phyloP scores from a whole-genome alignment of 2,113 vertebrate genomes.

The Potamarius usumacintae region DNA sequence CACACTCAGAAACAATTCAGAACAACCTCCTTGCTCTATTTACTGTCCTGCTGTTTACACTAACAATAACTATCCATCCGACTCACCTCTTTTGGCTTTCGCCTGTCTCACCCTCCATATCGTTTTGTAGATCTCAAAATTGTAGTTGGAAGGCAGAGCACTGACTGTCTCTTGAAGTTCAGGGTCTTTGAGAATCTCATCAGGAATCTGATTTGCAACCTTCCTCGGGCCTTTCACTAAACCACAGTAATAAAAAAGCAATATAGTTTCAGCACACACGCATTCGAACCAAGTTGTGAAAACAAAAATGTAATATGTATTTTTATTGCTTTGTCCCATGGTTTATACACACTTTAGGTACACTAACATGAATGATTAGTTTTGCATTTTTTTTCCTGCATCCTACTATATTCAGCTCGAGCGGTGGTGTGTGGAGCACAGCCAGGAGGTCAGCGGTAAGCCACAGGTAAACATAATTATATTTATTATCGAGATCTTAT shows the following conservation, averaged over 20 bases:
- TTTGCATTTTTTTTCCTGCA: neutral
- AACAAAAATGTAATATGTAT: neutral
- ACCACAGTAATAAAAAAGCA: conserved; percentile 36
- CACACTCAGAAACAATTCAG: neutral
- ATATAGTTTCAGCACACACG: conserved; percentile 1
- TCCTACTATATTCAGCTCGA: neutral
- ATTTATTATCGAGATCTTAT: neutral
- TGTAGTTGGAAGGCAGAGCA: conserved; percentile 89
- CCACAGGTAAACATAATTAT: neutral
- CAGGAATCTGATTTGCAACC: conserved; percentile 86
- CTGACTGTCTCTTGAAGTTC: conserved; percentile 79
- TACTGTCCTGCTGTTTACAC: neutral
- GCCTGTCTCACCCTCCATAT: conserved; percentile 91
- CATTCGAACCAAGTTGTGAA: conserved; percentile 1
- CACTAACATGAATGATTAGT: neutral
- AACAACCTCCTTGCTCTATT: neutral
- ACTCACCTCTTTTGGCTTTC: conserved; percentile 82
- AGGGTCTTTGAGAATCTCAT: conserved; percentile 82
- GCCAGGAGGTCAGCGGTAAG: neutral
- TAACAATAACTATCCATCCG: neutral
- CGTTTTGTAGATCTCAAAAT: conserved; percentile 97
- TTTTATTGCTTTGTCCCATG: conserved; percentile 5
- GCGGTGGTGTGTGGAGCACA: neutral
- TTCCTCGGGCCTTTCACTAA: conserved; percentile 68
- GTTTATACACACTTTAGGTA: neutral